Percentiles rank a stretch among this genome's conserved stretches.
These are phyloP conservation scores for Platalea minor DNA, from an alignment of 2,797 vertebrate genomes.

Conservation along the genomic window DNA sequence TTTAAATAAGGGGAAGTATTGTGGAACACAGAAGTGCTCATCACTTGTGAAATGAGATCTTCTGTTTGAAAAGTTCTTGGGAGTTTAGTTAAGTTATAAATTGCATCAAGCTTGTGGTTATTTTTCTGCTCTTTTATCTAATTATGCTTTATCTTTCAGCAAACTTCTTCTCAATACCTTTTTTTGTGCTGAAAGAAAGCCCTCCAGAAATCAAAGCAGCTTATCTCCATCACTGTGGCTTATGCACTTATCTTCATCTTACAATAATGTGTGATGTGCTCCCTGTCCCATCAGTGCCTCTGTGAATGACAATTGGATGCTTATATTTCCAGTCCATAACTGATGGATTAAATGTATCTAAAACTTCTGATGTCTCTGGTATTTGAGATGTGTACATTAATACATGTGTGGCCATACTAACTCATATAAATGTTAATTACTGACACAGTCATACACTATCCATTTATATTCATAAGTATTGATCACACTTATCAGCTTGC, in stretches of 20 bases:
- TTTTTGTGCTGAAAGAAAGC: slow-evolving; percentile 17
- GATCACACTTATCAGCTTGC: neutral
- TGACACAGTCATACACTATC: neutral
- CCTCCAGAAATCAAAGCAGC: slow-evolving; percentile 54
- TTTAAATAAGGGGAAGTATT: neutral
- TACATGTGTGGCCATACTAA: neutral
- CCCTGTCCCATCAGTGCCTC: neutral
- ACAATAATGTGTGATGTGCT: neutral
- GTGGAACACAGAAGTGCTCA: neutral
- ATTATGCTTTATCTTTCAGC: slow-evolving; percentile 27
- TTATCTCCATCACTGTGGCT: slow-evolving; percentile 49
- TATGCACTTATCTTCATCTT: slow-evolving; percentile 57
- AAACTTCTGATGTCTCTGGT: neutral
- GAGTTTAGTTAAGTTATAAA: slow-evolving; percentile 3
- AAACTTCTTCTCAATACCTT: slow-evolving; percentile 19
- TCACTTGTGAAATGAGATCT: neutral
- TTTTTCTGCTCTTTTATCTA: slow-evolving; percentile 49
- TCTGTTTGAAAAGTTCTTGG: neutral
- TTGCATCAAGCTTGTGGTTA: neutral
- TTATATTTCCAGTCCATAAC: neutral
- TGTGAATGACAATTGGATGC: slow-evolving; percentile 18
- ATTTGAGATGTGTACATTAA: neutral
- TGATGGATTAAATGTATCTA: neutral
- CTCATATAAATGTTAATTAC: neutral
- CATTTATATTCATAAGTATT: neutral